A percentile compares a stretch with the other conserved stretches of the same genome.
These are phyloP conservation scores for Sceloporus tristichus DNA, from an alignment of 2,113 vertebrate species.

Conservation along the genomic window DNA sequence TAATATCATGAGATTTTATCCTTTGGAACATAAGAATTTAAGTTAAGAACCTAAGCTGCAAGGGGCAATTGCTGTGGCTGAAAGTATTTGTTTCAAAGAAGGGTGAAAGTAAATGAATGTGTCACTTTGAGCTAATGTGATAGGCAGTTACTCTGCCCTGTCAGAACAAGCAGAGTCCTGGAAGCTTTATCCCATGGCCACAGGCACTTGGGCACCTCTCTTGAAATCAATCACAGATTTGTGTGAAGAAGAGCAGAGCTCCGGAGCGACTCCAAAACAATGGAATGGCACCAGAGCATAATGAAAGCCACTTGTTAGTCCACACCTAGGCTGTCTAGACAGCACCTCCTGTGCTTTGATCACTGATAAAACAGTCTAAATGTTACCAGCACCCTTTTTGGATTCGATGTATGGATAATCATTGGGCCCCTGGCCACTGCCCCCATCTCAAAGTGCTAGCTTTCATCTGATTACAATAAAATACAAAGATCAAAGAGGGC, in stretches of 20 bases:
- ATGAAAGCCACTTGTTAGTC: constrained; percentile 86
- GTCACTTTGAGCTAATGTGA: constrained; percentile 91
- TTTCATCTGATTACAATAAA: constrained; percentile 90
- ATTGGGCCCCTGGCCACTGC: constrained; percentile 81
- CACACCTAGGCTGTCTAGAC: constrained; percentile 86
- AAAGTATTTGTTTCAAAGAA: constrained; percentile 82
- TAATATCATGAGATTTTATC: constrained; percentile 69
- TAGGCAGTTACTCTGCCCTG: constrained; percentile 80
- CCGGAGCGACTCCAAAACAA: constrained; percentile 76
- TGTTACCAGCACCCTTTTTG: constrained; percentile 82
- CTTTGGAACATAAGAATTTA: constrained; percentile 73
- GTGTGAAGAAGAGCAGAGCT: constrained; percentile 79
- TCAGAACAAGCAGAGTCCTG: constrained; percentile 82
- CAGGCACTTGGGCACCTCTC: constrained; percentile 86
- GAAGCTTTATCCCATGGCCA: constrained; percentile 87
- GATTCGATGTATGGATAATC: constrained; percentile 79
- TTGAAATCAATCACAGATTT: constrained; percentile 95
- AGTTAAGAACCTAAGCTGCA: constrained; percentile 71
- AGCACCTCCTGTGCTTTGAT: constrained; percentile 83
- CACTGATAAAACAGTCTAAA: constrained; percentile 78
- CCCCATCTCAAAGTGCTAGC: constrained; percentile 87
- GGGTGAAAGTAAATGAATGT: constrained; percentile 81
- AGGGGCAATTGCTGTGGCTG: constrained; percentile 80
- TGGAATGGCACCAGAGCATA: constrained; percentile 78
- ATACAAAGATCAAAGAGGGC: constrained; percentile 70